Evolutionary conservation across 2,113 vertebrate genomes (phyloP).

Genomic region (Paralichthys olivaceus): DNA sequence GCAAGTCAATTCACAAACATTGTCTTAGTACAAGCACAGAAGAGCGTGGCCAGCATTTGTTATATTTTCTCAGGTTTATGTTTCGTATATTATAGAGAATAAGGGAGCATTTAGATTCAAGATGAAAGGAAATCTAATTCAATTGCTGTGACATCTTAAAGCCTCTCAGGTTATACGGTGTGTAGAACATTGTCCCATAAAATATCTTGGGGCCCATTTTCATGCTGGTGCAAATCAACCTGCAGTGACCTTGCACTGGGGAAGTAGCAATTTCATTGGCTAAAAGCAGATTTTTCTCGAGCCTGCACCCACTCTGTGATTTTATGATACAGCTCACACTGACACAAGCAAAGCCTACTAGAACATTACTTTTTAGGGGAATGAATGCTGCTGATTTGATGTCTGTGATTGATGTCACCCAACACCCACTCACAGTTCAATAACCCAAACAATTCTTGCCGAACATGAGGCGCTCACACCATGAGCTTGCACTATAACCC

Average conservation of each 20-base stretch:
- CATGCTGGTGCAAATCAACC: constrained; percentile 59
- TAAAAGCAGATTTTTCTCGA: constrained; percentile 44
- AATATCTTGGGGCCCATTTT: constrained; percentile 51
- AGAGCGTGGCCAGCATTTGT: background rate
- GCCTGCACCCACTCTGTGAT: constrained; percentile 18
- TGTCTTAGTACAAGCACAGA: background rate
- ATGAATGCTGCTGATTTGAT: constrained; percentile 32
- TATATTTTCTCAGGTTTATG: constrained; percentile 2
- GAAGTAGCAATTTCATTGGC: constrained; percentile 44
- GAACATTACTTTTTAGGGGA: constrained; percentile 25
- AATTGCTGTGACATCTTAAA: constrained; percentile 41
- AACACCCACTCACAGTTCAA: constrained; percentile 9
- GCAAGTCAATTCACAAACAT: background rate
- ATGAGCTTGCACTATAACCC: background rate
- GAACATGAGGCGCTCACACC: background rate
- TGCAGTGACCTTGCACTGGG: constrained; percentile 51
- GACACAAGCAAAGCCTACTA: constrained; percentile 1
- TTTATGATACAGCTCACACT: constrained; percentile 31
- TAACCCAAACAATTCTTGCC: background rate
- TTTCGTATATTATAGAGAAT: background rate
- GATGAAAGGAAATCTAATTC: constrained; percentile 40
- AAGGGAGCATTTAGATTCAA: background rate
- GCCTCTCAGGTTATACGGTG: constrained; percentile 34
- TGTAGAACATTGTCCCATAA: constrained; percentile 50
- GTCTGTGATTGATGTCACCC: constrained; percentile 26